phyloP scores from a whole-genome alignment of 2,888 invertebrate species.

The Morpho helenor region DNA sequence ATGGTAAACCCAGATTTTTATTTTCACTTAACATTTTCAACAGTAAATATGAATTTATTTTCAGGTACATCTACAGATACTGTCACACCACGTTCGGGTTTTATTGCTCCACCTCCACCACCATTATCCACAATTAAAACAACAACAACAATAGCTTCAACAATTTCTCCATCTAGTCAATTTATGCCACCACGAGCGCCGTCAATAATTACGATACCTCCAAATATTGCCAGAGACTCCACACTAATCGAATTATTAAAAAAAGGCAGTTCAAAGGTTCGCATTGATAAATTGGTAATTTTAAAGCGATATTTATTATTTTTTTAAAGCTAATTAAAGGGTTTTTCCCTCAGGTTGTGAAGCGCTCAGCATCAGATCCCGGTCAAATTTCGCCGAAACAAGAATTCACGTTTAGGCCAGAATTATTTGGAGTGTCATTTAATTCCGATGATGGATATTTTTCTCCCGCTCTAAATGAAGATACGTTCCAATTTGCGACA shows the following conservation, averaged over 20 bases:
- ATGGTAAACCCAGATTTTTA: neutral
- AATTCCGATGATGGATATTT: conserved; percentile 82
- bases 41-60: conserved; percentile 12
- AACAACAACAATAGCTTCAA: conserved; percentile 59
- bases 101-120: conserved; percentile 67
- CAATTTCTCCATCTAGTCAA: conserved; percentile 68
- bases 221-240: conserved; percentile 79
- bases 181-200: conserved; percentile 69
- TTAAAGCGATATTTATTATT: neutral
- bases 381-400: conserved; percentile 80
- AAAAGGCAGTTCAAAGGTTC: conserved; percentile 81
- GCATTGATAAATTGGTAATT: neutral
- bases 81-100: conserved; percentile 51
- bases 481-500: conserved; percentile 84
- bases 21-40: neutral
- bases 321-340: neutral
- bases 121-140: conserved; percentile 60
- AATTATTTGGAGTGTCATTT: conserved; percentile 81
- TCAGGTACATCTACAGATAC: conserved; percentile 50
- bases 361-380: conserved; percentile 86
- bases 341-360: conserved; percentile 75
- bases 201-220: conserved; percentile 55
- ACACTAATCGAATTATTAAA: conserved; percentile 89
- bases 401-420: conserved; percentile 80
- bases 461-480: conserved; percentile 84